Percentiles rank a stretch among this genome's conserved stretches.
Conservation (phyloP, 2,113 vertebrate species). For the Myotis yumanensis region DNA sequence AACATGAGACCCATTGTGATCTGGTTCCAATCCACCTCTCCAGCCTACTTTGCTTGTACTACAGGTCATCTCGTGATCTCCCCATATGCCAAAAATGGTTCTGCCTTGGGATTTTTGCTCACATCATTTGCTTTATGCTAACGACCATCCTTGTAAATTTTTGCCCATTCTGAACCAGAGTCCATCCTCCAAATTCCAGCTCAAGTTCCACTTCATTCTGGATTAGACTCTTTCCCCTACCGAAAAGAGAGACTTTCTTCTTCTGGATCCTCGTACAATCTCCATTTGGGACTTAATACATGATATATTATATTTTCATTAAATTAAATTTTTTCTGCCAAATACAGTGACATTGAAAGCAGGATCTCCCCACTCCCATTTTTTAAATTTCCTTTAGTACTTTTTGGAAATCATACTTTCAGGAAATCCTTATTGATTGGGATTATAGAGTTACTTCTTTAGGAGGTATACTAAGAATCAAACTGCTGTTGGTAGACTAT, state of each 20-base stretch:
- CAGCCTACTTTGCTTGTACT: not conserved
- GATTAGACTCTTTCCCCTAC: not conserved
- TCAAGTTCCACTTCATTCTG: not conserved
- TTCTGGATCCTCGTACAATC: not conserved
- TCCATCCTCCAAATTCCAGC: not conserved
- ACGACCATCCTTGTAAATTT: not conserved
- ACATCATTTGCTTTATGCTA: not conserved
- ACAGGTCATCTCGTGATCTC: not conserved
- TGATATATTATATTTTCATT: not conserved
- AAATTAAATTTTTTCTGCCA: not conserved
- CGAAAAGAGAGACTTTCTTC: not conserved
- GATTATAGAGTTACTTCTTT: not conserved
- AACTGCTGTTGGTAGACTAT: not conserved
- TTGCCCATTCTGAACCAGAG: not conserved
- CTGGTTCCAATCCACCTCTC: not conserved
- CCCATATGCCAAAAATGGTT: not conserved
- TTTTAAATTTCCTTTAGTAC: not conserved
- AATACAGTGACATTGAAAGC: constrained; percentile 9
- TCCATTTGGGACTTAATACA: not conserved
- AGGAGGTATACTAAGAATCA: constrained; percentile 10
- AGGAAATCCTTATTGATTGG: constrained; percentile 19
- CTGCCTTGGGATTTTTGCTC: not conserved
- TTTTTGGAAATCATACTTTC: not conserved
- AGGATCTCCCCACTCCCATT: not conserved
- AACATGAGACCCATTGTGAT: not conserved